These are phyloP conservation scores for Mesochorus sp. DNA, from an alignment of 2,888 invertebrate species.

Conservation along the genomic window DNA sequence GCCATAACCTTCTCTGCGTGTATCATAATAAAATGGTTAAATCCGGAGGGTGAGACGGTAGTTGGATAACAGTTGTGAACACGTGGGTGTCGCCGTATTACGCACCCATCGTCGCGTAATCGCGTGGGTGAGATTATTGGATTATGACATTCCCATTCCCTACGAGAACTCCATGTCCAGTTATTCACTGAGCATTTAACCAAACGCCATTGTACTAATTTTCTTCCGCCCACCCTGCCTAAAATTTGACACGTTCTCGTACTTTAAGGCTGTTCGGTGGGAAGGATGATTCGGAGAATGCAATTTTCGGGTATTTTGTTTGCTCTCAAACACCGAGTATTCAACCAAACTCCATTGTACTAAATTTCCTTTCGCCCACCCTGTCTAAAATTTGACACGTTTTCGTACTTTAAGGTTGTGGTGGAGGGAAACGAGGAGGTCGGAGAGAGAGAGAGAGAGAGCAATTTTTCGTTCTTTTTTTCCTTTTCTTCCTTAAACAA, in stretches of 20 bases:
- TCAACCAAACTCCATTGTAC: no score
- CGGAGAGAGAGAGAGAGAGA: no score
- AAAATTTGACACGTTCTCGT: neutral
- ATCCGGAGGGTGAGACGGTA: neutral
- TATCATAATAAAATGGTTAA: neutral
- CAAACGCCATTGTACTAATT: no score
- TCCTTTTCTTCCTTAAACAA: neutral
- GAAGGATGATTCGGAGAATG: no score
- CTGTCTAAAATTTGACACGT: neutral
- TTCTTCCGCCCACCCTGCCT: no score
- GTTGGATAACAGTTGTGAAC: neutral
- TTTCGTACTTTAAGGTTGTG: neutral
- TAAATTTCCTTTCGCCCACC: no score
- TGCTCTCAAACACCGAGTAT: no score
- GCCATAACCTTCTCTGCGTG: conserved; percentile 18
- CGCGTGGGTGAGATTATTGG: conserved; percentile 14
- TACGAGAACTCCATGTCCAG: neutral
- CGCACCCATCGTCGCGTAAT: conserved; percentile 10
- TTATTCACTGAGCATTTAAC: no score
- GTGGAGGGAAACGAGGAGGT: no score
- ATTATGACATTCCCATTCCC: conserved; percentile 9
- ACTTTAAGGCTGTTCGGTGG: neutral
- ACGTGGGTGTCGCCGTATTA: conserved; percentile 36
- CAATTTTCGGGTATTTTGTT: no score
- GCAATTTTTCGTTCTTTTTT: neutral